Evolutionary conservation across 1,140 invertebrate species (phyloP).

Genomic region (Meloidogyne floridensis): DNA sequence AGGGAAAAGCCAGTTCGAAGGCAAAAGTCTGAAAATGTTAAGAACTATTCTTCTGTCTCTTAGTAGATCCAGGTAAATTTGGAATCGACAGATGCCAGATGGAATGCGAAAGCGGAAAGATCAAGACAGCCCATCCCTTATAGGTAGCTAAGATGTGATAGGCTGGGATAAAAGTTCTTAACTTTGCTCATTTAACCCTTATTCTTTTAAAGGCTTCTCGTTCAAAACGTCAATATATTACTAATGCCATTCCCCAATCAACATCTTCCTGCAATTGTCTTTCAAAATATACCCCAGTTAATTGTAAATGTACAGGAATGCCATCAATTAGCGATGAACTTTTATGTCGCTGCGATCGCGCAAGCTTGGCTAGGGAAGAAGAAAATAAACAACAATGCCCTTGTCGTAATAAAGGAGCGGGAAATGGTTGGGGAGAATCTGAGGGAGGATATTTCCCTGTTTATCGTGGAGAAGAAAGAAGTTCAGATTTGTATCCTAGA

Average conservation of each 20-base stretch:
- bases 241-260: background rate
- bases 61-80: too few species aligned
- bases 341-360: constrained; percentile 26
- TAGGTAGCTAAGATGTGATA: too few species aligned
- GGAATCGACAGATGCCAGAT: too few species aligned
- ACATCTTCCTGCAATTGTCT: constrained; percentile 14
- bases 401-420: background rate
- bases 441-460: background rate
- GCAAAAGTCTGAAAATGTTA: too few species aligned
- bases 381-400: constrained; percentile 9
- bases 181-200: too few species aligned
- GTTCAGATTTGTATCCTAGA: background rate
- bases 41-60: too few species aligned
- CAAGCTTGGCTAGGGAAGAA: constrained; percentile 1
- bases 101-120: too few species aligned
- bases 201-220: background rate
- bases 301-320: constrained; percentile 24
- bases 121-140: too few species aligned
- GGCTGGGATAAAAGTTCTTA: too few species aligned
- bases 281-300: constrained; percentile 29
- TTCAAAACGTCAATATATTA: constrained; percentile 16
- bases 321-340: constrained; percentile 15
- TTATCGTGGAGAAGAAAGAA: constrained; percentile 16
- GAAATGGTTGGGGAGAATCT: background rate
- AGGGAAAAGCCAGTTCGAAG: too few species aligned